Base-by-base conservation (phyloP, 2,888 invertebrate genomes). In the Brassicogethes aeneus region DNA sequence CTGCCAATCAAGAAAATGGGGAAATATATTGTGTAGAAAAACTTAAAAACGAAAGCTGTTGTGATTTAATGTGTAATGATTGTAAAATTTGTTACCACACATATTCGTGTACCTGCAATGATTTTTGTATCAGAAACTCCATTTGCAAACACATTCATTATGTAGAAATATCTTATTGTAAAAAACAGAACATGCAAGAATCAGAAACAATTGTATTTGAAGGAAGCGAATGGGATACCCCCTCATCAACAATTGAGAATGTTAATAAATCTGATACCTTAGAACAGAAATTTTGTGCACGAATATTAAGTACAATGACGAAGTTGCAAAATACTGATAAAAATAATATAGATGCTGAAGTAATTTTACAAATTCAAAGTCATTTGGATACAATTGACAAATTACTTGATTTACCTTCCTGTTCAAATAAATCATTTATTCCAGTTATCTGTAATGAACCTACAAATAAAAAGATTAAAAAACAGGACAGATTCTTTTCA, bases 321-420 rank as follows among this genome's bases (percentile, higher is more conserved):
- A n/a, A n/a, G n/a, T n/a, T 29, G n/a, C 37, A 41, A 37, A 17
- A 39, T 34, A 15, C 16, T 14, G 39, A 39, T 10, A 15, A 33
- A 36, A 12, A 39, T n/a, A 39, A 15, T 17, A n/a, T 39, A 34
- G 15, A 8, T 31, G 39, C 33, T 17, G 39, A 39, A 17, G 39
- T 39, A 39, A 39, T 39, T 39, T 3, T 39, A 23, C 34, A 35
- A 39, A 39, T 39, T 39, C 2, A 39, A 39, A 33, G 34, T 39
- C 39, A 39, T 34, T 35, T 34, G 15, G 34, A 14, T 14, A 34
- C 17, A 36, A 5, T 36, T 40, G 8, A 36, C 10, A 40, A 17
- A 16, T 38, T 35, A 40, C 36, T 40, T 15, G 30, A 40, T n/a
- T 14, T 36, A 13, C 40, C 15, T n/a, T 32, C 31, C 15, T 14